Percentiles rank a stretch among this genome's conserved stretches.
Conservation (phyloP, 2,797 vertebrate genomes). For the Paguma larvata region DNA sequence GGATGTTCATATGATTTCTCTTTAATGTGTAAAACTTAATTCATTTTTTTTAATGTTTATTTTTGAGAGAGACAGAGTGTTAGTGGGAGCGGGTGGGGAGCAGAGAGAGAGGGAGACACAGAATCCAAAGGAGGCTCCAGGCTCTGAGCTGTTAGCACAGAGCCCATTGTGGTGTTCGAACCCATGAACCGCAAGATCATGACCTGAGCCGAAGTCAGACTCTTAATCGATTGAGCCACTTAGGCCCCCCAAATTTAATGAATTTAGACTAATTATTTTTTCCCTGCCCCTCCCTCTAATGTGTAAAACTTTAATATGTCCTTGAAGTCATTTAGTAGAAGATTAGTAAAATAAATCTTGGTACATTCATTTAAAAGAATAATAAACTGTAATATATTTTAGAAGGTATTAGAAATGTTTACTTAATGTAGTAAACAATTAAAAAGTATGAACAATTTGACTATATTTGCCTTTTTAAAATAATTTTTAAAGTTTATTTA, state of each 20-base stretch:
- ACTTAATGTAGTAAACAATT: neutral
- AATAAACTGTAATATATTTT: neutral
- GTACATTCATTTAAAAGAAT: neutral
- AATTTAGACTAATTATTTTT: neutral
- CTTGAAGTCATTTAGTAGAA: neutral
- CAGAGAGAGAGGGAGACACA: neutral
- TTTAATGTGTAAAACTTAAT: neutral
- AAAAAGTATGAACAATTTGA: neutral
- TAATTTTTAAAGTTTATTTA: too few relatives aligned
- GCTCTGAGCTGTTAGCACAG: neutral
- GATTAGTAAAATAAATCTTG: slow-evolving; percentile 37
- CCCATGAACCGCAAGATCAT: neutral
- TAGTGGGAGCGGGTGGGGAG: too few relatives aligned
- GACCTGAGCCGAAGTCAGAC: neutral
- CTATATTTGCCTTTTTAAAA: neutral
- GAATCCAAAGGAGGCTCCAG: neutral
- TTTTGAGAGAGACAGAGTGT: too few relatives aligned
- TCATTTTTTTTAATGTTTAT: too few relatives aligned
- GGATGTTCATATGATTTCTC: neutral
- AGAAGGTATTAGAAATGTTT: slow-evolving; percentile 7
- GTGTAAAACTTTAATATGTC: slow-evolving; percentile 14
- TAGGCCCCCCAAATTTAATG: too few relatives aligned
- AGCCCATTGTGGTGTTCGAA: neutral
- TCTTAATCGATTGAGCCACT: neutral
- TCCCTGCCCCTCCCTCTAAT: neutral